Percentiles rank a stretch among this genome's conserved stretches.
These are phyloP conservation scores for Pipra filicauda DNA, from an alignment of 2,113 vertebrate genomes.

Conservation along the genomic window DNA sequence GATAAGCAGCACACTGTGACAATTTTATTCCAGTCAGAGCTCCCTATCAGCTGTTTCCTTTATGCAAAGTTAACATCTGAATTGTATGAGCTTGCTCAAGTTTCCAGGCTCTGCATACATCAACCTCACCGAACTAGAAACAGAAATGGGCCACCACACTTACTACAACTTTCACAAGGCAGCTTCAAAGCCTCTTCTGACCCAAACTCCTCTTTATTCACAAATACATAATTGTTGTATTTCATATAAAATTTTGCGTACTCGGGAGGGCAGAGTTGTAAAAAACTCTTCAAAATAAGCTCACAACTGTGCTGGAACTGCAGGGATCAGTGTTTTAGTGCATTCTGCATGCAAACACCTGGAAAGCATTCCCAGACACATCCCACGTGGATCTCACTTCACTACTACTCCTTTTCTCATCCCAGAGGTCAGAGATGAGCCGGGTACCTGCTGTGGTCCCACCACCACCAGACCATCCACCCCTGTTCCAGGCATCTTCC, in stretches of 20 bases:
- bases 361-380: not conserved
- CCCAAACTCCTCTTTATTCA: not conserved
- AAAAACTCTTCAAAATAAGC: accelerated
- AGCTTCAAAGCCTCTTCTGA: not conserved
- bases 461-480: not conserved
- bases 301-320: accelerated
- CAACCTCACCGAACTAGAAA: not conserved
- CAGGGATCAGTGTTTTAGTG: not conserved
- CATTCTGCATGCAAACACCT: accelerated
- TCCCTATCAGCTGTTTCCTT: not conserved
- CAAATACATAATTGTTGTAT: not conserved
- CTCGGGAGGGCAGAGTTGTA: not conserved
- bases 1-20: not conserved
- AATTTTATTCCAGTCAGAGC: not conserved
- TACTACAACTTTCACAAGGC: not conserved
- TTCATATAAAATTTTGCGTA: not conserved
- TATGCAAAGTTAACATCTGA: not conserved
- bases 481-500: not conserved
- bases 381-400: accelerated
- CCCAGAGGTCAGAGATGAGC: accelerated
- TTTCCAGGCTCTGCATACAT: not conserved
- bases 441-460: not conserved
- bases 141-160: not conserved
- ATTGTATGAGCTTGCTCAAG: not conserved
- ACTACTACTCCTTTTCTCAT: accelerated